Percentiles rank a stretch among this genome's conserved stretches.
phyloP scores from a whole-genome alignment of 1,140 invertebrate species.

The Neodiprion fabricii region DNA sequence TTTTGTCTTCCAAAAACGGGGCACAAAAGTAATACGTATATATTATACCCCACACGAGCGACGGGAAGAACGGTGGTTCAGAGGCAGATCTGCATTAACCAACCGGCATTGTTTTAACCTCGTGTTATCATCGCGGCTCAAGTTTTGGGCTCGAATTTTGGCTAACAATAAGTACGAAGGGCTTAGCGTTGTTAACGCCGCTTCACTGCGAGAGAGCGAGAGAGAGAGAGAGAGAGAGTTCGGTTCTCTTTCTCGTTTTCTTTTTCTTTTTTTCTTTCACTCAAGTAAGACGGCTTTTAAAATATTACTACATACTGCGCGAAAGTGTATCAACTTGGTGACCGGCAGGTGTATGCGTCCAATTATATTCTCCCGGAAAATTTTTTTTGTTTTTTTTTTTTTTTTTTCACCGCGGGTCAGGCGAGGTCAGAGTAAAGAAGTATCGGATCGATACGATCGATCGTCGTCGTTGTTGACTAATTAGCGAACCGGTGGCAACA shows the following conservation, averaged over 20 bases:
- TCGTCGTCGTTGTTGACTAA: not conserved
- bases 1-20: constrained; percentile 53
- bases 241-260: not conserved
- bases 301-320: too few species aligned
- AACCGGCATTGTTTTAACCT: constrained; percentile 56
- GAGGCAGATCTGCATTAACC: too few species aligned
- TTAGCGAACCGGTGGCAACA: not conserved
- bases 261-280: constrained; percentile 10
- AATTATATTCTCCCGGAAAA: too few species aligned
- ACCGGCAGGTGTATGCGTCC: too few species aligned
- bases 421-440: not conserved
- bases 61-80: constrained; percentile 32
- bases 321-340: too few species aligned
- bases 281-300: not conserved
- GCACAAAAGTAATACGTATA: constrained; percentile 19
- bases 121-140: constrained; percentile 61
- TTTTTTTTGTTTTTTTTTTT: too few species aligned
- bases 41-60: constrained; percentile 52
- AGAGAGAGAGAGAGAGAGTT: too few species aligned
- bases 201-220: too few species aligned
- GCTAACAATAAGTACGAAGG: constrained; percentile 50
- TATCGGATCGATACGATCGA: not conserved
- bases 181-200: constrained; percentile 60
- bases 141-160: constrained; percentile 62
- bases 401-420: not conserved